Percentiles rank a stretch among this genome's conserved stretches.
These are phyloP conservation scores for Ylistrum balloti DNA, from an alignment of 1,140 invertebrate species.

Conservation along the genomic window DNA sequence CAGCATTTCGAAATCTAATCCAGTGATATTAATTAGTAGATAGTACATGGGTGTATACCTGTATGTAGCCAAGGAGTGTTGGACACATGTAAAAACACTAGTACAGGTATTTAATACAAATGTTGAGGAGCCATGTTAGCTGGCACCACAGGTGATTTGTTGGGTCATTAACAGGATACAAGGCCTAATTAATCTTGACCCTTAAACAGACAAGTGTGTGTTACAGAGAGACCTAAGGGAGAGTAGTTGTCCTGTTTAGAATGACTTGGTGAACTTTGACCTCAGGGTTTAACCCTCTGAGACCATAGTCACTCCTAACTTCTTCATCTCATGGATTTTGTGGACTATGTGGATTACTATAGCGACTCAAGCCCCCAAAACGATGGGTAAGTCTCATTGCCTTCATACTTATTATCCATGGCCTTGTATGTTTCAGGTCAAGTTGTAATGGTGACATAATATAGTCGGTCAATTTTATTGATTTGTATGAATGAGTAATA, in stretches of 20 bases:
- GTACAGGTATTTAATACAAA: not conserved
- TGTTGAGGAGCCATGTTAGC: not conserved
- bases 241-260: not conserved
- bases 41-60: not conserved
- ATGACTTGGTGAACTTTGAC: constrained; percentile 14
- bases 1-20: not conserved
- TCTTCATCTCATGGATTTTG: constrained; percentile 72
- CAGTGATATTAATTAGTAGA: not conserved
- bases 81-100: not conserved
- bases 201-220: constrained; percentile 30
- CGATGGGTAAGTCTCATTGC: constrained; percentile 21
- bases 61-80: not conserved
- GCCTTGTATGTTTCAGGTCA: no score
- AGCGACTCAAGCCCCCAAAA: constrained; percentile 45
- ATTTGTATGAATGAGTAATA: no score
- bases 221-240: not conserved
- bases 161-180: not conserved
- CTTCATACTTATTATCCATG: no score
- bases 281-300: constrained; percentile 13
- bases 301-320: not conserved
- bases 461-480: no score
- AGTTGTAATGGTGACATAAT: no score
- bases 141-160: not conserved
- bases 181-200: constrained; percentile 12
- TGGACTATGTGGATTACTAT: constrained; percentile 73